Evolutionary conservation across 1,140 invertebrate genomes (phyloP).

Genomic region (Heliconius nattereri): DNA sequence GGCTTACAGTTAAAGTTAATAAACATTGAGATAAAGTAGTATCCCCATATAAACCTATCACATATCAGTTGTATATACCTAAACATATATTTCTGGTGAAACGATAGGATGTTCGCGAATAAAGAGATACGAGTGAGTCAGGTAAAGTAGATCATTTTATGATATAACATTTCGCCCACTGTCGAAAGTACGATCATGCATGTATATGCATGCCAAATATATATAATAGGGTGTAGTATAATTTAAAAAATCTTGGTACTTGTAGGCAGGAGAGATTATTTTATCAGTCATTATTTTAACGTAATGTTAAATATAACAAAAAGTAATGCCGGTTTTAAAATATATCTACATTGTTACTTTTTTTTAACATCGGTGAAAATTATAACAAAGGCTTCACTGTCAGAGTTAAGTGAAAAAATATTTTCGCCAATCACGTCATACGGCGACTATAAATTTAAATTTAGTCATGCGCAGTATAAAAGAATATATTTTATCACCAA

Average conservation of each 20-base stretch:
- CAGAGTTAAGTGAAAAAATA: slow-evolving; percentile 4
- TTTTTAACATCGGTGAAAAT: not conserved
- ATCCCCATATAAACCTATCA: too few relatives aligned
- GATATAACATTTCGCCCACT: not conserved
- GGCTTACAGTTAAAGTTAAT: too few relatives aligned
- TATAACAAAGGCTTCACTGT: not conserved
- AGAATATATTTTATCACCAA: slow-evolving; percentile 26
- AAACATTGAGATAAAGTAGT: too few relatives aligned
- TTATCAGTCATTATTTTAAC: too few relatives aligned
- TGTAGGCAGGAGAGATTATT: not conserved
- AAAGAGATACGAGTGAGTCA: not conserved
- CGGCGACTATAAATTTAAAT: slow-evolving; percentile 43
- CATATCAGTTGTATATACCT: not conserved
- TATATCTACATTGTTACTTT: not conserved
- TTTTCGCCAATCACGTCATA: slow-evolving; percentile 32
- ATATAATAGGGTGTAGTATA: not conserved
- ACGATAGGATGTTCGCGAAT: not conserved
- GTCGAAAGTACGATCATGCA: not conserved
- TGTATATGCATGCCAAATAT: not conserved
- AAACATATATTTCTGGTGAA: not conserved
- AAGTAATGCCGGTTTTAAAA: not conserved
- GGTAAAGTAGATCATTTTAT: not conserved
- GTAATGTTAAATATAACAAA: not conserved
- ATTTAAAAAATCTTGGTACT: not conserved
- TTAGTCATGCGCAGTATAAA: slow-evolving; percentile 70